These are phyloP conservation scores for Ornithoptera alexandrae DNA, from an alignment of 2,888 invertebrate genomes.

Conservation along the genomic window DNA sequence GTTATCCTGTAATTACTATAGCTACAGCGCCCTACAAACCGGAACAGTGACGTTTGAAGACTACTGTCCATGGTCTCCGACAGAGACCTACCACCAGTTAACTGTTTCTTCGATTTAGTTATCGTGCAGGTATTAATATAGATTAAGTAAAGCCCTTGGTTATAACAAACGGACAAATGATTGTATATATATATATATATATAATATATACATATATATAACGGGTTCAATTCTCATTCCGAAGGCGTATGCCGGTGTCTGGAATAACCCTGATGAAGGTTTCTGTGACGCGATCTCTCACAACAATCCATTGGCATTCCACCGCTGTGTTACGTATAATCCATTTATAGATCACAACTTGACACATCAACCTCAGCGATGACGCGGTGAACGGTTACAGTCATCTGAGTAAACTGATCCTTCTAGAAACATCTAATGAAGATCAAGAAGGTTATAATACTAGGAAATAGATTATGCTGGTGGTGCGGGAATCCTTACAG, in stretches of 20 bases:
- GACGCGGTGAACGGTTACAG: not conserved
- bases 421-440: not conserved
- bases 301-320: conserved; percentile 9
- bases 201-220: no score
- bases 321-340: conserved; percentile 13
- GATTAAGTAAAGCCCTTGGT: no score
- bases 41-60: no score
- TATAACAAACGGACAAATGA: no score
- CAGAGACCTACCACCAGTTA: no score
- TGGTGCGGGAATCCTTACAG: no score
- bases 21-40: no score
- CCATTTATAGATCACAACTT: not conserved
- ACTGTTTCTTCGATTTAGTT: no score
- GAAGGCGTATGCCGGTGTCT: conserved; percentile 6
- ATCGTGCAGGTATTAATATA: no score
- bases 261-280: not conserved
- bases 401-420: not conserved
- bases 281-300: conserved; percentile 11
- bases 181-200: no score
- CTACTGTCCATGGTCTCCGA: no score
- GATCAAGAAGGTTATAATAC: not conserved
- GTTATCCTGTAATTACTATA: no score
- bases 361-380: not conserved
- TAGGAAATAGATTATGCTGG: not conserved
- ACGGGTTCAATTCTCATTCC: conserved; percentile 6